phyloP scores from a whole-genome alignment of 2,888 invertebrate species.

The Latheticus oryzae region DNA sequence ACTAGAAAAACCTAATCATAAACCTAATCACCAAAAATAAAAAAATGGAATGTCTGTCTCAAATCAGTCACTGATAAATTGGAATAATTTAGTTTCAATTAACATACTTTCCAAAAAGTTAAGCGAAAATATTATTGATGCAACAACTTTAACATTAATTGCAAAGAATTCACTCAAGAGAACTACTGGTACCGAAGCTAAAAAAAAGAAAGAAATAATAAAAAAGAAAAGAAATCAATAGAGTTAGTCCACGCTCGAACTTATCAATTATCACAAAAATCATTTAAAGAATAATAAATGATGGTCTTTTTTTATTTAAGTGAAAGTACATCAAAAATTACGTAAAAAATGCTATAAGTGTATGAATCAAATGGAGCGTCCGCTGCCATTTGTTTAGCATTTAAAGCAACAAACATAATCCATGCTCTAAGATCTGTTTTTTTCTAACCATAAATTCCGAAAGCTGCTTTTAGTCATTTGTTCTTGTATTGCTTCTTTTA shows the following conservation, averaged over 20 bases:
- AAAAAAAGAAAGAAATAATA: slow-evolving; percentile 1
- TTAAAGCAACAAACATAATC: slow-evolving; percentile 7
- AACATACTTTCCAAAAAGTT: slow-evolving; percentile 63
- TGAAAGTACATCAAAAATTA: slow-evolving; percentile 62
- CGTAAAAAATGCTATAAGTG: slow-evolving; percentile 67
- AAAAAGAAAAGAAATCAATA: slow-evolving; percentile 1
- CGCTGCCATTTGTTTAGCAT: slow-evolving; percentile 68
- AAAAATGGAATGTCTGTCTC: slow-evolving; percentile 61
- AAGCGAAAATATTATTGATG: slow-evolving; percentile 66
- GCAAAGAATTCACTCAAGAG: slow-evolving; percentile 67
- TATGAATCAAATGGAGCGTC: slow-evolving; percentile 73
- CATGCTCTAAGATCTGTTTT: slow-evolving; percentile 1
- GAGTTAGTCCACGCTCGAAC: background rate
- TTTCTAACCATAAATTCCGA: slow-evolving; percentile 14
- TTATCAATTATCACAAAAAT: background rate
- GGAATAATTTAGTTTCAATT: slow-evolving; percentile 61
- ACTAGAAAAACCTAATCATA: no score
- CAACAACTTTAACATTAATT: slow-evolving; percentile 65
- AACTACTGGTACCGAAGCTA: slow-evolving; percentile 61
- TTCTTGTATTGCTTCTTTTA: slow-evolving; percentile 2
- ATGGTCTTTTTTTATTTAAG: slow-evolving; percentile 63
- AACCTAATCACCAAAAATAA: slow-evolving; percentile 57
- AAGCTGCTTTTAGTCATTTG: slow-evolving; percentile 8
- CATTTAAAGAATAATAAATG: slow-evolving; percentile 54
- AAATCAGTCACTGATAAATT: slow-evolving; percentile 52